Percentiles rank a stretch among this genome's conserved stretches.
Evolutionary conservation across 2,888 invertebrate genomes (phyloP).

Genomic region (Macropis europaea): DNA sequence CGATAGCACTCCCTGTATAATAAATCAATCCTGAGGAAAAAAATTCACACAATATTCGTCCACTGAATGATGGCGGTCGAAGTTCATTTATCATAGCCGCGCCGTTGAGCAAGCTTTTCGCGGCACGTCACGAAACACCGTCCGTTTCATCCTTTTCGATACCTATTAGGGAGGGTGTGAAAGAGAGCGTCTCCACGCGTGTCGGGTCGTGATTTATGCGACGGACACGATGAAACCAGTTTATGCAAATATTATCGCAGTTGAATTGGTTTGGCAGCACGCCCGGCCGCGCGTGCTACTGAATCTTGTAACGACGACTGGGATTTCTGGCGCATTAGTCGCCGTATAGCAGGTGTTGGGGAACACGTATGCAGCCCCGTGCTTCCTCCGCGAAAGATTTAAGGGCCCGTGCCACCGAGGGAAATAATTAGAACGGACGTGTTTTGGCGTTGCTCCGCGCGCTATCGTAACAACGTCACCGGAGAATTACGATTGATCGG

Average conservation of each 20-base stretch:
- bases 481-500: conserved; percentile 35
- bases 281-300: conserved; percentile 65
- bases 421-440: conserved; percentile 56
- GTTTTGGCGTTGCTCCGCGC: conserved; percentile 41
- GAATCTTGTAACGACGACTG: conserved; percentile 66
- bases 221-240: conserved; percentile 67
- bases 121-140: background rate
- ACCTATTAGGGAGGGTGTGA: conserved; percentile 12
- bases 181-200: conserved; percentile 40
- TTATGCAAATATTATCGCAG: conserved; percentile 77
- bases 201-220: conserved; percentile 66
- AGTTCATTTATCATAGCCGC: conserved; percentile 7
- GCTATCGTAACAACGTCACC: conserved; percentile 1
- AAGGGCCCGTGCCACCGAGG: conserved; percentile 6
- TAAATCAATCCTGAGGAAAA: too few relatives aligned
- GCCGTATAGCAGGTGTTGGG: background rate
- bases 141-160: conserved; percentile 15
- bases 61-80: background rate
- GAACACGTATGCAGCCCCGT: background rate
- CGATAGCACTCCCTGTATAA: too few relatives aligned
- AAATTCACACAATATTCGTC: too few relatives aligned
- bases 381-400: conserved; percentile 25
- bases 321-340: conserved; percentile 37
- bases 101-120: background rate
- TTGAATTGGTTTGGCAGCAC: conserved; percentile 74